Percentiles rank a stretch among this genome's conserved stretches.
These are phyloP conservation scores for Amblyopsis rosae DNA, from an alignment of 2,113 vertebrate genomes.

Conservation along the genomic window DNA sequence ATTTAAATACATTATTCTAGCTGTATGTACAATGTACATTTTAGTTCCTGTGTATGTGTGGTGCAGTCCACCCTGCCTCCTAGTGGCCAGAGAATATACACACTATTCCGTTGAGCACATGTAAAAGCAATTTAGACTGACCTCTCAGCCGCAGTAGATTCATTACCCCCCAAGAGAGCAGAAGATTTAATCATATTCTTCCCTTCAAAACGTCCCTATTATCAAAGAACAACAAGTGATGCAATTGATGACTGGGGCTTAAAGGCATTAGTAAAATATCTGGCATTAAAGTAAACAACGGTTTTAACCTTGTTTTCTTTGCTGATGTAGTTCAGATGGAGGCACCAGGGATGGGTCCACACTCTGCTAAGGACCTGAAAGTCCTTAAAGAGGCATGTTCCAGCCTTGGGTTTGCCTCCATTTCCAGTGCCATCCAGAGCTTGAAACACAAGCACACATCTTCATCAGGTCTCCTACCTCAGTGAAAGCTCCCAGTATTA, in stretches of 20 bases:
- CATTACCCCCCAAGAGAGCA: conserved; percentile 4
- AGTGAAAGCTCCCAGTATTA: background rate
- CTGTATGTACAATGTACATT: too few species aligned
- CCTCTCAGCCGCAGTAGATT: conserved; percentile 20
- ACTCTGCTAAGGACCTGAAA: conserved; percentile 92
- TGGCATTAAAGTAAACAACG: fast-evolving
- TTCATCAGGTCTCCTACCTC: too few species aligned
- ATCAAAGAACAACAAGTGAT: background rate
- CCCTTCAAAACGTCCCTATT: conserved; percentile 16
- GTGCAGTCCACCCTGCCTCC: too few species aligned
- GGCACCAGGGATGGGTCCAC: conserved; percentile 98
- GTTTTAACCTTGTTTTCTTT: conserved; percentile 87
- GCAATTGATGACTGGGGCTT: background rate
- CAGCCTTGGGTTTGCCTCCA: conserved; percentile 76
- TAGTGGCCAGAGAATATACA: too few species aligned
- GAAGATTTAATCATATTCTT: conserved; percentile 8
- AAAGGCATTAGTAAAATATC: background rate
- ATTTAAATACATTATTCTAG: too few species aligned
- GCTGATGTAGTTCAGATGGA: conserved; percentile 88
- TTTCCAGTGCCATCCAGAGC: conserved; percentile 72
- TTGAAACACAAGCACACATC: conserved; percentile 22
- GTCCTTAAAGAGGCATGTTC: conserved; percentile 94
- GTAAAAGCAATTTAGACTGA: conserved; percentile 8
- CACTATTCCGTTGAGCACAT: background rate
- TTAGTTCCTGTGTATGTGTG: too few species aligned